These are phyloP conservation scores for Pocillopora grandis DNA, from an alignment of 92 coral and sea anemone genomes.

Conservation along the genomic window DNA sequence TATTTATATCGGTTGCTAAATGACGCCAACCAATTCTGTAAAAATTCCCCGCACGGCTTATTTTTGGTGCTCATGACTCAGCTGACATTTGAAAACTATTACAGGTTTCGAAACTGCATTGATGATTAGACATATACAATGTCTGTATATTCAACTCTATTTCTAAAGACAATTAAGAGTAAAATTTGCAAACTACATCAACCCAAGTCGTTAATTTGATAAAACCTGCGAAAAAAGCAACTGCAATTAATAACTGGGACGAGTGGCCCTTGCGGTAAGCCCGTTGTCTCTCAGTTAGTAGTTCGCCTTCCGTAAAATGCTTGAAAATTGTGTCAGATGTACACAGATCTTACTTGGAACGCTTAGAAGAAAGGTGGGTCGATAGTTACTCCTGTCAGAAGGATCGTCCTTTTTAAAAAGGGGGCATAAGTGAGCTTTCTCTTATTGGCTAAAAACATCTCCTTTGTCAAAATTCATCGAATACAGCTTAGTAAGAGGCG, in stretches of 20 bases:
- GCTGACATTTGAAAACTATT: too few species aligned
- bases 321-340: background rate
- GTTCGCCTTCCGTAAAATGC: conserved; percentile 8
- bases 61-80: too few species aligned
- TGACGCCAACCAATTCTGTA: too few species aligned
- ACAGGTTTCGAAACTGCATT: too few species aligned
- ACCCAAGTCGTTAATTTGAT: too few species aligned
- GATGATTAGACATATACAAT: too few species aligned
- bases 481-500: conserved; percentile 8
- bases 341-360: background rate
- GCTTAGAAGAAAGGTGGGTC: background rate
- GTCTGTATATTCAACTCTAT: too few species aligned
- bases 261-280: conserved; percentile 21
- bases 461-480: background rate
- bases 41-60: too few species aligned
- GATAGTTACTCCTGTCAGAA: conserved; percentile 10
- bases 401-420: conserved; percentile 7
- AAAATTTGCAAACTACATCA: too few species aligned
- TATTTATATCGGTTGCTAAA: too few species aligned
- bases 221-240: too few species aligned
- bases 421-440: background rate
- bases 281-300: conserved; percentile 10
- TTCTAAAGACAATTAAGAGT: too few species aligned
- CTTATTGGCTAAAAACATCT: background rate
- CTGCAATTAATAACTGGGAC: background rate